Base-by-base conservation (phyloP, 1,140 invertebrate genomes). In the Rhynchophorus ferrugineus region DNA sequence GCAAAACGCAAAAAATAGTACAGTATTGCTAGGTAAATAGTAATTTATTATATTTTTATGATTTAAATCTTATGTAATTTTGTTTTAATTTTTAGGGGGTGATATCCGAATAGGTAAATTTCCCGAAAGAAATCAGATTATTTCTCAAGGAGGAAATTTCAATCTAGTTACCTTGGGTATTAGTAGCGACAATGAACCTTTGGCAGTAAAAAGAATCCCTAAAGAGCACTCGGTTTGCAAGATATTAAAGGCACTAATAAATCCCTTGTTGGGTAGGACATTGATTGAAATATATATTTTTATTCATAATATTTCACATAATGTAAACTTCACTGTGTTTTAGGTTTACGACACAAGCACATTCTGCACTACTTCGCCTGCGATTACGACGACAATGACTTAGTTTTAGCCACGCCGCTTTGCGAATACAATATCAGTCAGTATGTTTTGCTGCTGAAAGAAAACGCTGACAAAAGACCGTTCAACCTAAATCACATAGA, bases 341-440 rank as follows among this genome's bases (percentile, higher is more conserved):
- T 29, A 54, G 57, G 52, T 14, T 44, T 69, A 11, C 45, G 58
- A 34, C 56, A 69, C 22, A 60, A 58, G 17, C 53, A 69, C 39
- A 46, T 69, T 7, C 46, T 69, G 14, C 61, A 61, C 17, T 68
- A 68, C 49, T 60, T 58, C 20, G 46, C 56, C 3, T 67, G 61
- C 36, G 58, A 60, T 22, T 63, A 61, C 19, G 64, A 68, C 20
- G 50, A 54, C 2, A 64, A 60, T 35, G 57, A 65, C 36, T 37
- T 68, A 22, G 58, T 66, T 37, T 11, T 69, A 6, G 59, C 64
- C 1, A 65, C 64, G 3, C 65, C 66, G 1, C 56, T 70, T 6
- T 69, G 64, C 47, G 67, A 70, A 52, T 68, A 61, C 35, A 70
- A 68, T 20, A 57, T 70, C 11, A 66, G 62, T 2, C 61, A 70